Conservation (phyloP, 2,888 invertebrate species). For the Pseudococcus jackbeardsleyi region DNA sequence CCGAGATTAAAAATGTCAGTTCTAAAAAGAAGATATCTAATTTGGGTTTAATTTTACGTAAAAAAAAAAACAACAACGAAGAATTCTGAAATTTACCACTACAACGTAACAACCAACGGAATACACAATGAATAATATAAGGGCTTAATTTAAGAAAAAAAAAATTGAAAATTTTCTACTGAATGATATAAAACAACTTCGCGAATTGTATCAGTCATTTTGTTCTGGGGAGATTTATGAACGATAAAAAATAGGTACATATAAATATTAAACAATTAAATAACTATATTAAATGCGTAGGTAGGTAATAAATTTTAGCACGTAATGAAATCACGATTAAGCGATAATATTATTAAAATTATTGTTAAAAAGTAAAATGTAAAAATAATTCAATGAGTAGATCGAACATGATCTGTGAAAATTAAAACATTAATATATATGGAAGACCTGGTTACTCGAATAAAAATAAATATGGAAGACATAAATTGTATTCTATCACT, state of each 20-base stretch:
- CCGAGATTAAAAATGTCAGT: neutral
- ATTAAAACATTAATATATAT: neutral
- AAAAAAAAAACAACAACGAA: neutral
- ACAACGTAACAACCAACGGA: neutral
- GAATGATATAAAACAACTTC: constrained; percentile 26
- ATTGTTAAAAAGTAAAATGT: neutral
- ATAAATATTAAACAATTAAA: constrained; percentile 19
- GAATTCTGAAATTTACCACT: neutral
- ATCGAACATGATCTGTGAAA: neutral
- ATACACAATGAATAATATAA: neutral
- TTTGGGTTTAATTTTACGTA: neutral
- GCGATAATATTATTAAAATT: constrained; percentile 7
- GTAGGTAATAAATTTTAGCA: neutral
- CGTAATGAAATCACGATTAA: constrained; percentile 12
- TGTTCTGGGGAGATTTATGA: neutral
- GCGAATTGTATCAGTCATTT: constrained; percentile 42
- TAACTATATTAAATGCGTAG: constrained; percentile 4
- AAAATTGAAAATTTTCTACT: neutral
- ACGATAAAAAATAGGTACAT: constrained; percentile 5
- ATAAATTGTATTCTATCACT: neutral
- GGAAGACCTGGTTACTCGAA: neutral
- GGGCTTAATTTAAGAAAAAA: neutral
- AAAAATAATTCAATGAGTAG: constrained; percentile 1
- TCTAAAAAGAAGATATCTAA: neutral
- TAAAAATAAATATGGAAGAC: constrained; percentile 19